Evolutionary conservation across 2,888 invertebrate genomes (phyloP), one percentile per base, ranked within the genome.

Genomic region (Entomobrya proxima): DNA sequence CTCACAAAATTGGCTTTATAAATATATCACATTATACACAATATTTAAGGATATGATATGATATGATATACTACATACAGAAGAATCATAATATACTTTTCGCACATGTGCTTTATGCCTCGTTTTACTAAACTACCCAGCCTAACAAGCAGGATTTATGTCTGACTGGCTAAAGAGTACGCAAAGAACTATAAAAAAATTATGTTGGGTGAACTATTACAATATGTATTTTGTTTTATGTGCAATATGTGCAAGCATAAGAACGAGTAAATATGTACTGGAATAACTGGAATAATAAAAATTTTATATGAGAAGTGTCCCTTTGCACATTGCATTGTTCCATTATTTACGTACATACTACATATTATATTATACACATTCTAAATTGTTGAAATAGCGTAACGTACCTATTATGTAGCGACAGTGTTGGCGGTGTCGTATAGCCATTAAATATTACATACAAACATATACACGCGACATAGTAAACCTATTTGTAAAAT

Each of bases 141-240:
- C 0, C 18, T 32, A 35, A 64, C 32, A 35, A 64, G 32, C n/a
- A 35, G 32, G 32, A 35, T 64, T 64, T 64, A 64, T 1, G 35
- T 35, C 58, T 30, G 58, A 30, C 4, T 27, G 58, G 30, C 58
- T 58, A 30, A 30, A 58, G 58, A 58, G 30, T 30, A 15, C n/a
- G n/a, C n/a, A n/a, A n/a, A 58, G 58, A 30, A 58, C 58, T 58
- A 58, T 58, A 58, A 58, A 58, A 50, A 58, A 58, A 58, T 58
- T 58, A 58, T n/a, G 9, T 15, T n/a, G 30, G 58, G 30, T n/a
- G n/a, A n/a, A n/a, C n/a, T n/a, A n/a, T n/a, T n/a, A n/a, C n/a
- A n/a, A n/a, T n/a, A n/a, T n/a, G n/a, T n/a, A n/a, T n/a, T n/a
- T n/a, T n/a, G n/a, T n/a, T n/a, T n/a, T n/a, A n/a, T n/a, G n/a